A percentile compares a stretch with the other conserved stretches of the same genome.
phyloP scores from a whole-genome alignment of 2,888 invertebrate species.

The Drosophila nr. medialis region DNA sequence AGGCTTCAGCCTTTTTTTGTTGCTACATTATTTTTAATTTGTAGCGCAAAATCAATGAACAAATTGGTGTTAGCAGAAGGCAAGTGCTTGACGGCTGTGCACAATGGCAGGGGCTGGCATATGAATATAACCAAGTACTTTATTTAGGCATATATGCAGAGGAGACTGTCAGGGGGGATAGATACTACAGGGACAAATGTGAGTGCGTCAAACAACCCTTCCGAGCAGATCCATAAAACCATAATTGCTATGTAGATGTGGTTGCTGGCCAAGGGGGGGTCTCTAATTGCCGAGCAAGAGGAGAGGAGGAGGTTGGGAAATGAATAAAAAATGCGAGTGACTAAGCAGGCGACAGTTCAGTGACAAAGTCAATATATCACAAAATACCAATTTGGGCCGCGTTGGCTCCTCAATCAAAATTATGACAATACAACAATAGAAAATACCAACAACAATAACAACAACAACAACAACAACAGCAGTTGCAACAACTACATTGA shows the following conservation, averaged over 20 bases:
- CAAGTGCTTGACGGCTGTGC: conserved; percentile 63
- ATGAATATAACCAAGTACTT: conserved; percentile 4
- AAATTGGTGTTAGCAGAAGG: conserved; percentile 81
- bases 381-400: conserved; percentile 76
- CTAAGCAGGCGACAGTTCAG: conserved; percentile 74
- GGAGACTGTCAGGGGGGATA: not conserved
- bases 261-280: conserved; percentile 14
- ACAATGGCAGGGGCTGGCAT: conserved; percentile 4
- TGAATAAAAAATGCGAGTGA: conserved; percentile 48
- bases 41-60: conserved; percentile 72
- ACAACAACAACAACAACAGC: not conserved
- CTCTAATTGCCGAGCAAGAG: conserved; percentile 55
- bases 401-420: conserved; percentile 82
- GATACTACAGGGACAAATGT: conserved; percentile 51
- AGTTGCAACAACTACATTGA: conserved; percentile 26
- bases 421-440: conserved; percentile 78
- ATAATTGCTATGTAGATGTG: conserved; percentile 72
- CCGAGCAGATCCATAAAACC: conserved; percentile 57
- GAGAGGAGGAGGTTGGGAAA: not conserved
- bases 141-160: not conserved
- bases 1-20: conserved; percentile 28
- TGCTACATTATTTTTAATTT: conserved; percentile 71
- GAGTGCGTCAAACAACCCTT: conserved; percentile 73
- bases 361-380: conserved; percentile 76
- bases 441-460: conserved; percentile 16